Evolutionary conservation across 1,140 invertebrate genomes (phyloP), one percentile per base, ranked within the genome.

Genomic region (Tachypleus tridentatus): DNA sequence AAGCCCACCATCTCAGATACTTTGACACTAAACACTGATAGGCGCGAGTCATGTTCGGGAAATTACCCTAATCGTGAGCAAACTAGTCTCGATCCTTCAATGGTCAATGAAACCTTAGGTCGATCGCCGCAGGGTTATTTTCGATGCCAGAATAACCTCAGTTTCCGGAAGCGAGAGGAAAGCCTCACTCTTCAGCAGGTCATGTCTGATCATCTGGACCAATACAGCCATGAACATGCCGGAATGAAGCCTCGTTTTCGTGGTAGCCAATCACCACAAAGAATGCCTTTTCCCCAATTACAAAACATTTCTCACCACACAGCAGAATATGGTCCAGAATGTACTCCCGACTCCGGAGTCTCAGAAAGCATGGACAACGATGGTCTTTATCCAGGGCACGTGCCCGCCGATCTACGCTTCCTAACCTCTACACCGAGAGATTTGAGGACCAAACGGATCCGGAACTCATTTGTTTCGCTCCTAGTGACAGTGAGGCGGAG

Each of bases 261-360:
- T 7, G 29, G 29, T 2, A 29, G 29, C 29, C 29, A 29, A 29
- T 29, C 29, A 29, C 29, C 29, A 29, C 29, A 29, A 2, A 29
- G 29, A 29, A 29, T 29, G 2, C 29, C 29, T 29, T 29, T 29
- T 29, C 29, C 29, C 29, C 0, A 2, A 29, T 29, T 29, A 29
- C 29, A 29, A 29, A 2, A 29, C 29, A 2, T 29, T 29, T 29
- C 29, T 29, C 29, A 29, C 29, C 52, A 58, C 5, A 50, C 63
- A 5, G 60, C 60, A 48, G 63, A 63, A 51, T 70, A 72, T n/a
- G 67, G 67, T 48, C 66, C 70, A 49, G 75, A 76, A 65, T 73
- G 77, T 56, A 78, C 77, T 3, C 78, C 77, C 3, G 77, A 79
- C 68, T 78, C 76, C 5, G 78, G 77, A 4, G 76, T 79, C 5